Percentiles rank a stretch among this genome's conserved stretches.
These are phyloP conservation scores for Oostethus manadensis DNA, from an alignment of 2,113 vertebrate species.

Conservation along the genomic window DNA sequence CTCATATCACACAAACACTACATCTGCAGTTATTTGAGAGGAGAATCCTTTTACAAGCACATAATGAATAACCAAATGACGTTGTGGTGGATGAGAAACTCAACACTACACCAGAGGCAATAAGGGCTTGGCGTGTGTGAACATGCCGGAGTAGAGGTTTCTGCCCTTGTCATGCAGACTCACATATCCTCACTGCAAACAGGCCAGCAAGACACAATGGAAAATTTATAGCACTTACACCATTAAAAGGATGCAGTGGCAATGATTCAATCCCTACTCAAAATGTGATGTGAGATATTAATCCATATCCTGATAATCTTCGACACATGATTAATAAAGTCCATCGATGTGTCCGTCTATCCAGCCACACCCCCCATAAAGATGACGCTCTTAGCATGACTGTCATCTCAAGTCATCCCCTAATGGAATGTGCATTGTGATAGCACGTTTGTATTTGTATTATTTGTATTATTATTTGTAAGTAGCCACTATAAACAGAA, in stretches of 20 bases:
- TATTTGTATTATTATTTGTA: no score
- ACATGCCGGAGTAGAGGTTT: constrained; percentile 30
- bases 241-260: no score
- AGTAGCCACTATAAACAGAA: no score
- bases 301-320: not conserved
- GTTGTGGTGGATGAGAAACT: constrained; percentile 14
- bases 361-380: no score
- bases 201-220: not conserved
- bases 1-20: not conserved
- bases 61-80: not conserved
- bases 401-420: no score
- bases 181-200: constrained; percentile 1
- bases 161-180: constrained; percentile 3
- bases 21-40: not conserved
- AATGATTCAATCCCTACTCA: not conserved
- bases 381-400: no score
- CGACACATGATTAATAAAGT: no score
- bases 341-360: no score
- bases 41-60: not conserved
- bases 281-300: not conserved
- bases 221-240: not conserved
- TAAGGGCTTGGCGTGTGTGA: constrained; percentile 29
- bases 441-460: no score
- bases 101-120: constrained; percentile 4
- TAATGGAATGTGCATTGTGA: no score